Percentiles rank a stretch among this genome's conserved stretches.
Evolutionary conservation across 1,140 invertebrate species (phyloP).

Genomic region (Medauroidea extradentata): DNA sequence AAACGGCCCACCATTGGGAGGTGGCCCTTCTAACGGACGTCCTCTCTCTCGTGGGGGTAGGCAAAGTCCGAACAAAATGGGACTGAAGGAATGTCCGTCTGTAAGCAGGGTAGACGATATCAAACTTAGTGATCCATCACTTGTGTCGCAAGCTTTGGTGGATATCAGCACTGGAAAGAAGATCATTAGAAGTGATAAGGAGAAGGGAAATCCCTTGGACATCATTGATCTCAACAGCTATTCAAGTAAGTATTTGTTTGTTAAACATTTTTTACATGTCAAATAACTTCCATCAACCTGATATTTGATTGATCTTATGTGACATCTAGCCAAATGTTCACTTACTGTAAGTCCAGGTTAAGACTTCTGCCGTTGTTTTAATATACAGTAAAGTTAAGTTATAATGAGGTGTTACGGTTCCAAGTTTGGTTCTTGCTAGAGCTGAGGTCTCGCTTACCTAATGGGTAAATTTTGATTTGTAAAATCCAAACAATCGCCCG

Average conservation of each 20-base stretch:
- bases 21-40: slow-evolving; percentile 39
- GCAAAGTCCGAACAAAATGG: slow-evolving; percentile 26
- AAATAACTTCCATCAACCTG: no score
- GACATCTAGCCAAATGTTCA: no score
- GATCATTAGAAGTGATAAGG: slow-evolving; percentile 44
- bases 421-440: no score
- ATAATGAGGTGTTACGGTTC: no score
- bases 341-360: no score
- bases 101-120: slow-evolving; percentile 56
- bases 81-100: slow-evolving; percentile 37
- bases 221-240: slow-evolving; percentile 52
- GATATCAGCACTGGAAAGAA: slow-evolving; percentile 47
- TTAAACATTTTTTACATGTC: neutral
- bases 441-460: no score
- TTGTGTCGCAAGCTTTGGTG: slow-evolving; percentile 54
- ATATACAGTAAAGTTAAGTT: no score
- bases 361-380: no score
- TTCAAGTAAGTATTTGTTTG: slow-evolving; percentile 44
- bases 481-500: no score
- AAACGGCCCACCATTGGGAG: slow-evolving; percentile 20
- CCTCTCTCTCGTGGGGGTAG: slow-evolving; percentile 35
- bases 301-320: no score
- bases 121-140: slow-evolving; percentile 51
- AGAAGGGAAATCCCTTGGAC: slow-evolving; percentile 45
- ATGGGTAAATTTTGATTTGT: no score